Base-by-base conservation (phyloP, 2,797 vertebrate genomes). In the Syndactyla subalaris region DNA sequence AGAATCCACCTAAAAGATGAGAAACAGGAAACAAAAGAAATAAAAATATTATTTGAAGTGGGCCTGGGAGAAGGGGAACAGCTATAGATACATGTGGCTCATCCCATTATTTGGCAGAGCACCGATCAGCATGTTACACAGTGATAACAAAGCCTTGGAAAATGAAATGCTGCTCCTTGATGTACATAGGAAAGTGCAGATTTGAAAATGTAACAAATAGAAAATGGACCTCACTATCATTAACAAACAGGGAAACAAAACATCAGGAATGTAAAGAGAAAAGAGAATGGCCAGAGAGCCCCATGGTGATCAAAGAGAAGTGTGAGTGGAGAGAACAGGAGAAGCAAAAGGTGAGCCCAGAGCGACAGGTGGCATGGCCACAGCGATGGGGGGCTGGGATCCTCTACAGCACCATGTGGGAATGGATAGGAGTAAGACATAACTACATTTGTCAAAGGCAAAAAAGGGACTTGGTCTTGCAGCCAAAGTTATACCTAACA, bases 81-180 rank as follows among this genome's bases (percentile, higher is more conserved):
- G 20, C n/a, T 85, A 29, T 79, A 41, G 63, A 34, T 45, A 3
- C 3, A 30, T 48, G 22, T 65, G 61, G 9, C 15, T 21, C 18
- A 23, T 45, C 36, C 19, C 38, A 12, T 80, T 8, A 10, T 52
- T 67, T 1, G 3, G 52, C 22, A 18, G 14, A 34, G 23, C 34
- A 6, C 8, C 51, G 14, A 8, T 34, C 43, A 62, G 18, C 2
- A 0, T 4, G 5, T 39, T 61, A 17, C n/a, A 23, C 0, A 2
- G 26, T 17, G 20, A 17, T 4, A 59, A 45, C n/a, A 74, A 86
- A 77, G 24, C 12, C 24, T n/a, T 77, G 16, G 59, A 45, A 57
- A 83, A 34, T 3, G 1, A 73, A 54, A 18, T 62, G 21, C 39
- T 78, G 24, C 14, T 89, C 66, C 62, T 71, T 43, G 10, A 78